A percentile compares a stretch with the other conserved stretches of the same genome.
Evolutionary conservation across 1,140 invertebrate species (phyloP).

Genomic region (Lordiphosa clarofinis): DNA sequence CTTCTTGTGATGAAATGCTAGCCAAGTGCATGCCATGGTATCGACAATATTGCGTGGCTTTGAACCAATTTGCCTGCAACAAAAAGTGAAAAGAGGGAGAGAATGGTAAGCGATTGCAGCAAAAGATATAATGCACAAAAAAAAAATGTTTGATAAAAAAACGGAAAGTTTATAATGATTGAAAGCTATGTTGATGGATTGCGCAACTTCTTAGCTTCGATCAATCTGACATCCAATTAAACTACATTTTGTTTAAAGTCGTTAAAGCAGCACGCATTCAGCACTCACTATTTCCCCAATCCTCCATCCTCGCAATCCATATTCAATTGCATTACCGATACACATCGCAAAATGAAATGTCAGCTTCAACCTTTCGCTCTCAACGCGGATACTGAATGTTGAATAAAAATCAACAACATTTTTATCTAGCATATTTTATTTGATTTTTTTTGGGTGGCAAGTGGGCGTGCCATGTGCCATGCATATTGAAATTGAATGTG

Average conservation of each 20-base stretch:
- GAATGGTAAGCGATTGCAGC: conserved; percentile 3
- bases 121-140: conserved; percentile 6
- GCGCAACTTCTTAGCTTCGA: too few relatives aligned
- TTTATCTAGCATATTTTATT: conserved; percentile 1
- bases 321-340: conserved; percentile 7
- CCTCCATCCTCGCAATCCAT: neutral
- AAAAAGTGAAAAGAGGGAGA: conserved; percentile 1
- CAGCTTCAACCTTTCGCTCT: conserved; percentile 1
- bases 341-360: neutral
- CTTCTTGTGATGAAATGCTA: conserved; percentile 92
- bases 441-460: neutral
- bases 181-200: too few relatives aligned
- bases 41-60: conserved; percentile 92
- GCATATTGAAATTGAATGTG: conserved; percentile 6
- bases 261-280: neutral
- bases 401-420: conserved; percentile 2
- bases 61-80: conserved; percentile 94
- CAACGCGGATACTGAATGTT: neutral
- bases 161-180: neutral
- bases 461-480: neutral
- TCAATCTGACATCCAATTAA: too few relatives aligned
- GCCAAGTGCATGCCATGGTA: conserved; percentile 95
- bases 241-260: neutral
- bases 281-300: neutral
- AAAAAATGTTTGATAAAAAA: neutral